Evolutionary conservation across 2,888 invertebrate species (phyloP).

Genomic region (Protophormia terraenovae): DNA sequence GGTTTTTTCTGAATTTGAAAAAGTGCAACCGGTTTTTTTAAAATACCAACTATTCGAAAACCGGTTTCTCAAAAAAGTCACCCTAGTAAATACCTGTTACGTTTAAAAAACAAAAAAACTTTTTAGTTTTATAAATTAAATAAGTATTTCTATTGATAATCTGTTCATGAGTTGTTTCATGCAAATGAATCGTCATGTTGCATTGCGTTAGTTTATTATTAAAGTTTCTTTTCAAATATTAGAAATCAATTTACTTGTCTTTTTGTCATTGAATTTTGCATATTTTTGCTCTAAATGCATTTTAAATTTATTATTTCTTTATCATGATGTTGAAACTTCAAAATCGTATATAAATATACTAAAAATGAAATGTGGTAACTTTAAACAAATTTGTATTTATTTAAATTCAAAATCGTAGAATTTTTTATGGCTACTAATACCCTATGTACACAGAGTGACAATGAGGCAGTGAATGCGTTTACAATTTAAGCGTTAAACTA

Average conservation of each 20-base stretch:
- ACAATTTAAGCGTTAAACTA: neutral
- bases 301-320: constrained; percentile 58
- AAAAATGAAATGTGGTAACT: neutral
- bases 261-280: constrained; percentile 56
- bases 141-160: constrained; percentile 41
- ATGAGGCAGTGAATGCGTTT: neutral
- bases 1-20: no score
- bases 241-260: constrained; percentile 29
- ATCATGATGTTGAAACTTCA: constrained; percentile 1
- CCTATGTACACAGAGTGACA: neutral
- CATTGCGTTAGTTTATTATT: constrained; percentile 35
- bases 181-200: constrained; percentile 30
- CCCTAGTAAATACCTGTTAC: no score
- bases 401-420: neutral
- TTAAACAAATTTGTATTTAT: neutral
- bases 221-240: neutral
- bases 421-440: neutral
- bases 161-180: constrained; percentile 15
- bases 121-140: no score
- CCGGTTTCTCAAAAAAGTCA: no score
- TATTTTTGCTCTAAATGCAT: constrained; percentile 63
- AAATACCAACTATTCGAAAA: no score
- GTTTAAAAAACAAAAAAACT: no score
- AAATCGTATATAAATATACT: neutral
- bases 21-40: no score